Evolutionary conservation across 2,113 vertebrate species (phyloP), one percentile per base, ranked within the genome.

Genomic region (Gymnocephalus cernua): DNA sequence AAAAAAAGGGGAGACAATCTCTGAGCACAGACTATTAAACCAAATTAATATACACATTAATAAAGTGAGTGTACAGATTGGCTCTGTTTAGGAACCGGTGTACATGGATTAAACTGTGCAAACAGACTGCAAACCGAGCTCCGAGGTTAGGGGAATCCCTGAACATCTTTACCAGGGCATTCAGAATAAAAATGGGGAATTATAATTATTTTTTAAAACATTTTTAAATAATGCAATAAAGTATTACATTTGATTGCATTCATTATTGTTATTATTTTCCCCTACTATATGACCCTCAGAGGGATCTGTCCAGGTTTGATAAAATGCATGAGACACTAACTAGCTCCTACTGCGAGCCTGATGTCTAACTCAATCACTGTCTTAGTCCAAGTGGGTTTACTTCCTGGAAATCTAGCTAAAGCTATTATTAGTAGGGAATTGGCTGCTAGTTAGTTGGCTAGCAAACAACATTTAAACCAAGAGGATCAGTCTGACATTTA

Each of bases 401-500:
- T 51, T 18, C 47, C 47, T 48, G 16, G 38, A 11, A 47, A 11
- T 54, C 23, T 13, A 27, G 23, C 44, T 69, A 3, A 16, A 38
- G 29, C 19, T 53, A 10, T 19, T 13, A 23, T 18, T 56, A 41
- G 25, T 5, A n/a, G 8, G 32, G 54, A 35, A 63, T 38, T 25
- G 2, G 15, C 58, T 19, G 47, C 23, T 19, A 44, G 11, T 54
- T 64, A 29, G 50, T 45, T n/a, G 27, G 50, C 12, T 8, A 23
- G 23, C 5, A 77, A 8, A 48, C 38, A 47, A 57, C 4, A 3
- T 54, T 32, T 58, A 16, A 45, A 54, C 12, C 12, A 62, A 44
- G 45, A 64, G 59, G 13, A 51, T 13, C 61, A 50, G n/a, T 41
- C n/a, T 53, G 32, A 14, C 10, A 48, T 80, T 79, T 62, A 32